These are phyloP conservation scores for Lordiphosa fenestrarum DNA, from an alignment of 2,888 invertebrate genomes.

Conservation along the genomic window DNA sequence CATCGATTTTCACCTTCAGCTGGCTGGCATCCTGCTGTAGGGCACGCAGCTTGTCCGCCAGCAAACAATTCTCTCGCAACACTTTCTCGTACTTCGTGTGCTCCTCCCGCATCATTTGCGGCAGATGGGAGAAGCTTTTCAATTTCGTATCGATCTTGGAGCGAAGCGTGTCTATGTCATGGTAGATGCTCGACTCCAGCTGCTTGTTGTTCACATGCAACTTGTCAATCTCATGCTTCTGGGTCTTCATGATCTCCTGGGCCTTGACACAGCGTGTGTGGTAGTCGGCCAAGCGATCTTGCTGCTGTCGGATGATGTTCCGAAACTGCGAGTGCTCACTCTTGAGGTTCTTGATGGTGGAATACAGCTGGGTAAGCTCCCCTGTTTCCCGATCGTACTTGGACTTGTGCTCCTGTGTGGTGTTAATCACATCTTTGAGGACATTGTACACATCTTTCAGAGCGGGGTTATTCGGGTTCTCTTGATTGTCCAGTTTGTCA, in stretches of 20 bases:
- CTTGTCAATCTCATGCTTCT: constrained; percentile 77
- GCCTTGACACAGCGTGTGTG: constrained; percentile 76
- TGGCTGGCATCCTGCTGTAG: constrained; percentile 65
- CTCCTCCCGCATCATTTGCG: constrained; percentile 73
- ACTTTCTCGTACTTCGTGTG: constrained; percentile 73
- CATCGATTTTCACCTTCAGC: constrained; percentile 72
- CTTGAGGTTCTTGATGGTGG: constrained; percentile 64
- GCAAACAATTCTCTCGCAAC: constrained; percentile 67
- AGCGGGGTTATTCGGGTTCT: constrained; percentile 7
- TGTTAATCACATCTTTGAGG: constrained; percentile 63
- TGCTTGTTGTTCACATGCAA: constrained; percentile 72
- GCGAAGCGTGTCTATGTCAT: constrained; percentile 72
- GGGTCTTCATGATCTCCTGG: constrained; percentile 77
- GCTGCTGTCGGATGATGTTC: constrained; percentile 76
- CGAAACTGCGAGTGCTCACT: constrained; percentile 76
- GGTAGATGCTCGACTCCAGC: constrained; percentile 74
- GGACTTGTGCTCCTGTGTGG: constrained; percentile 41
- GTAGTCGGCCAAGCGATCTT: constrained; percentile 73
- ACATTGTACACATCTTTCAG: constrained; percentile 60
- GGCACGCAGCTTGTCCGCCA: constrained; percentile 67
- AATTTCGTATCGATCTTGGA: constrained; percentile 75
- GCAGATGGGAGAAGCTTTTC: constrained; percentile 71
- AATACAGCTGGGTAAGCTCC: constrained; percentile 53
- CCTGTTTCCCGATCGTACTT: constrained; percentile 26
- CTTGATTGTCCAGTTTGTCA: constrained; percentile 33